Base-by-base conservation (phyloP, 92 coral and sea anemone species). In the Epizoanthus illoricatus region DNA sequence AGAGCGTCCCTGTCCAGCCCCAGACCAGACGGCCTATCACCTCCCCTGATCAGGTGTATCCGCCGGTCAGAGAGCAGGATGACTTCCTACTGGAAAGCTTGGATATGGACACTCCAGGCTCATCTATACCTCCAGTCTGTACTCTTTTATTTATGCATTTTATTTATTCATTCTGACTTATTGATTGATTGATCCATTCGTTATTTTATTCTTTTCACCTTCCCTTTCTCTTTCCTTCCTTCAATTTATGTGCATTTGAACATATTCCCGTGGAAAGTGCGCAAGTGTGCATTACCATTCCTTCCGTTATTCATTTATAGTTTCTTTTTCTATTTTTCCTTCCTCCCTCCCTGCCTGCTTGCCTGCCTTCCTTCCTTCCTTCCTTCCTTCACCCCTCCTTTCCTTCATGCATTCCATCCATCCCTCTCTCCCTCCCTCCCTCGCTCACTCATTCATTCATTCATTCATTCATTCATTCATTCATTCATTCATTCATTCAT, bases 1-100 rank as follows among this genome's bases (percentile, higher is more conserved):
- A 88, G 78, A 88, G 94, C 57, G 87, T 93, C n/a, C 92, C 94
- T n/a, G 97, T 93, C 12, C 97, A 93, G 55, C 97, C 97, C 18
- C 91, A 93, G 88, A 91, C 94, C 5, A 80, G 86, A 15, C 47
- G 97, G 42, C 97, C 97, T 10, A 87, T 93, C 81, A 88, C 87
- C 42, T 88, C 92, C 39, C 92, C 97, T 4, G 92, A 90, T 5
- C 92, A 93, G 61, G 97, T 93, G 16, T 93, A 93, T 21, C 97
- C 97, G 5, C 97, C 97, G 18, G 80, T 93, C 36, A 88, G 94
- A 65, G 94, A 92, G 71, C 92, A 89, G 65, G 97, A 93, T 72
- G 97, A 90, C 72, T 88, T 86, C 43, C 79, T 93, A 33, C 86
- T 93, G 88, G 90, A 84, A 78, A 93, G 90, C 71, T 79, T 93